Conservation (phyloP, 2,113 vertebrate species). For the Psephotus haematonotus region DNA sequence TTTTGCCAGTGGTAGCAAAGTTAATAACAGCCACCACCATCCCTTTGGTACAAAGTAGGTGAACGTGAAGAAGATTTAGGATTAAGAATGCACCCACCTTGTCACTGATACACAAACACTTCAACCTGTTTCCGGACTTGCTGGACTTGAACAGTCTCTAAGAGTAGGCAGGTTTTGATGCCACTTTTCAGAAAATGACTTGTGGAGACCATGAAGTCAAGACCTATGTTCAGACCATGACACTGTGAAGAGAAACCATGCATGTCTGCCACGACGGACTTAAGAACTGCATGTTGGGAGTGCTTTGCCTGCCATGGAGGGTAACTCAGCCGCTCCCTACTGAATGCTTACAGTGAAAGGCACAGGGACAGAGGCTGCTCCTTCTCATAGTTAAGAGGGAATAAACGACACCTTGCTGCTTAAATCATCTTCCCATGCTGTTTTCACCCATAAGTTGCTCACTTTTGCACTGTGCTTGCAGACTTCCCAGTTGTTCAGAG, state of each 20-base stretch:
- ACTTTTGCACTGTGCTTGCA: not conserved
- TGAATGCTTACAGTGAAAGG: not conserved
- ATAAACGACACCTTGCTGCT: not conserved
- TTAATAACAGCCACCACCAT: not conserved
- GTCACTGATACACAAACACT: not conserved
- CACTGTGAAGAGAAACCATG: not conserved
- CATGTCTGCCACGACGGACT: not conserved
- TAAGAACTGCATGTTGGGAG: not conserved
- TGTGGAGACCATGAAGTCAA: not conserved
- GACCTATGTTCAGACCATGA: not conserved
- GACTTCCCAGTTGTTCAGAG: rapidly evolving
- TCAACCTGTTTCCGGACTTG: not conserved
- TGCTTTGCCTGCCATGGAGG: not conserved
- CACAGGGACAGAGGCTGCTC: not conserved
- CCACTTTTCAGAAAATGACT: not conserved
- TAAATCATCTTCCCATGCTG: not conserved
- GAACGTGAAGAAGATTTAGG: not conserved
- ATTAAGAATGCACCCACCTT: not conserved
- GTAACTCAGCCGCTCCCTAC: not conserved
- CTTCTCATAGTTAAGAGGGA: not conserved
- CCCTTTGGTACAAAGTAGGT: not conserved
- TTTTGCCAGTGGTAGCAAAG: not conserved
- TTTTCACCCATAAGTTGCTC: not conserved
- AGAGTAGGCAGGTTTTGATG: not conserved
- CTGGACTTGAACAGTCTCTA: not conserved